Evolutionary conservation across 2,888 invertebrate species (phyloP), one percentile per base, ranked within the genome.

Genomic region (Teleogryllus oceanicus): DNA sequence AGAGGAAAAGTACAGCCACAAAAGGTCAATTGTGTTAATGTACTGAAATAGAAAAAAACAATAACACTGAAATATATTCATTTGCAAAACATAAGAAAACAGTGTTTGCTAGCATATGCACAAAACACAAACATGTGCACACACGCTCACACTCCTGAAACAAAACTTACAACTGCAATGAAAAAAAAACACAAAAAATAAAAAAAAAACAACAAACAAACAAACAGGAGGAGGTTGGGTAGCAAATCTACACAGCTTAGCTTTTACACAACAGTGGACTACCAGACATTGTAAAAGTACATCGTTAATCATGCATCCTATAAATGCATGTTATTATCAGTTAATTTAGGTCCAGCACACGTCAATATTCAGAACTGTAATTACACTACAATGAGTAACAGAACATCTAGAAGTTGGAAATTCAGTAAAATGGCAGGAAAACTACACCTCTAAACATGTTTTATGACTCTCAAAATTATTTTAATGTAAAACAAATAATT

Each of bases 41-140:
- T 77, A 77, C 77, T 77, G 77, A 77, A 77, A 77, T 49, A 49
- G 77, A 77, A 77, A 16, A 16, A 21, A 75, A 75, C 75, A 24
- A 75, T 21, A 75, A 21, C 13, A 75, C 20, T n/a, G 13, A 77
- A 49, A 77, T 49, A 77, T 77, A 18, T 37, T 37, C 77, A 77
- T 49, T 37, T 37, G 77, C 77, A 49, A 77, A 77, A 49, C 37
- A 37, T 49, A 77, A 77, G 49, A 77, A 77, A 77, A 77, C 50
- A 77, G 50, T 77, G 77, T 49, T 18, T 49, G 49, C 77, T 77
- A n/a, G n/a, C 49, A 49, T 49, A n/a, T 77, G n/a, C 77, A 77
- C 13, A 49, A 77, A 37, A 77, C 77, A 77, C 77, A 76, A 76
- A 76, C 37, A 77, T 62, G 62, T 62, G 62, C 62, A n/a, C 62